Base-by-base conservation (phyloP, 1,140 invertebrate genomes). In the Neomicropteryx cornuta region DNA sequence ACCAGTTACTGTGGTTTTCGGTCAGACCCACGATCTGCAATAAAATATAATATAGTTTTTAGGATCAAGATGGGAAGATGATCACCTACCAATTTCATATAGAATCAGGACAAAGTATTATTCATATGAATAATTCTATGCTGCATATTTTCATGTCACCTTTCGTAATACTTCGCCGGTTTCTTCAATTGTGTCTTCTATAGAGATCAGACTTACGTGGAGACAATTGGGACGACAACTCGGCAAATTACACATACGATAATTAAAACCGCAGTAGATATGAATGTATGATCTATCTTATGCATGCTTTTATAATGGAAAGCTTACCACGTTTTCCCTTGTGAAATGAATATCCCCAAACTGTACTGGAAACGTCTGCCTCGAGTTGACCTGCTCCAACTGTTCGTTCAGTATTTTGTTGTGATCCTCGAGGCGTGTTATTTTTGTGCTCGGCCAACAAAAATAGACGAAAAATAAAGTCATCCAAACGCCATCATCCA, bases 1-100 rank as follows among this genome's bases (percentile, higher is more conserved):
- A 90, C 82, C 85, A 91, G 53, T 88, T 79, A 62, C 85, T 89
- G 60, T 89, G 86, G 62, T 90, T 91, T 59, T 90, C 86, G 17
- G 87, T 84, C 43, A 90, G 65, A 33, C 83, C 87, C 39, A 91
- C 62, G 21, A 73, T 70, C 76, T 82, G 48, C n/a, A n/a, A n/a
- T n/a, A n/a, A n/a, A n/a, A n/a, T n/a, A n/a, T n/a, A n/a, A n/a
- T n/a, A n/a, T n/a, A n/a, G n/a, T n/a, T n/a, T n/a, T n/a, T n/a
- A n/a, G n/a, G n/a, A n/a, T n/a, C n/a, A n/a, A n/a, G n/a, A n/a
- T n/a, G n/a, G n/a, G n/a, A n/a, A n/a, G n/a, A n/a, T n/a, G n/a
- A n/a, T n/a, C n/a, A n/a, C n/a, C n/a, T n/a, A n/a, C n/a, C n/a
- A n/a, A n/a, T n/a, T n/a, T n/a, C n/a, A n/a, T n/a, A n/a, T n/a